These are phyloP conservation scores for Hydriomena furcata DNA, from an alignment of 2,888 invertebrate genomes.

Conservation along the genomic window DNA sequence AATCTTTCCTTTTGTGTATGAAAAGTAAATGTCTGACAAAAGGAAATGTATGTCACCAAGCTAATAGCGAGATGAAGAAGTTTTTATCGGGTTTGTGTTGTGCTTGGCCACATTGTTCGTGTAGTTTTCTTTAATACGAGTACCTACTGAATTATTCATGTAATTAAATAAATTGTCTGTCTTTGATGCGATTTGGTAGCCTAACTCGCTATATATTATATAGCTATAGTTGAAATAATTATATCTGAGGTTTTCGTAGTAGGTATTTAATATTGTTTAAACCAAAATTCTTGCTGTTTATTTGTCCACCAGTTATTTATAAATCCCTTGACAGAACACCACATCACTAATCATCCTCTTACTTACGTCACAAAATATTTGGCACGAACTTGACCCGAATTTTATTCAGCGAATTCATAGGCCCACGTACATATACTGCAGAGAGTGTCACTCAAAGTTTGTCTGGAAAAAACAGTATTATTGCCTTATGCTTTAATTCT, in stretches of 20 bases:
- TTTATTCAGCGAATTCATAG: constrained; percentile 26
- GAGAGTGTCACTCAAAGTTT: constrained; percentile 34
- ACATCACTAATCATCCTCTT: constrained; percentile 31
- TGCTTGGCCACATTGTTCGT: background rate
- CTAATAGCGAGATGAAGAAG: background rate
- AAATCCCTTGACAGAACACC: constrained; percentile 29
- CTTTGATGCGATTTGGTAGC: too few species aligned
- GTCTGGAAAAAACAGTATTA: constrained; percentile 24
- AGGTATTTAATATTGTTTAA: constrained; percentile 4
- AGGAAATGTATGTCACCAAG: background rate
- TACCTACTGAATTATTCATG: background rate
- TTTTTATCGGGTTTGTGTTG: background rate
- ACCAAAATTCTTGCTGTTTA: constrained; percentile 9
- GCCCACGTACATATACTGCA: constrained; percentile 37
- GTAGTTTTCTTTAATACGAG: too few species aligned
- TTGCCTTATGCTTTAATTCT: constrained; percentile 29
- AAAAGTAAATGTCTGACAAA: background rate
- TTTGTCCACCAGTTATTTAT: constrained; percentile 20
- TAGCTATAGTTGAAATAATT: too few species aligned
- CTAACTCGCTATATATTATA: too few species aligned
- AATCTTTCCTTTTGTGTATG: background rate
- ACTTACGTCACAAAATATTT: constrained; percentile 32
- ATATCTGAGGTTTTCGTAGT: background rate
- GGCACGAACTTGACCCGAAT: constrained; percentile 41
- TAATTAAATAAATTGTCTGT: too few species aligned